These are phyloP conservation scores for Pteruthius melanotis DNA, from an alignment of 2,113 vertebrate genomes.

Conservation along the genomic window DNA sequence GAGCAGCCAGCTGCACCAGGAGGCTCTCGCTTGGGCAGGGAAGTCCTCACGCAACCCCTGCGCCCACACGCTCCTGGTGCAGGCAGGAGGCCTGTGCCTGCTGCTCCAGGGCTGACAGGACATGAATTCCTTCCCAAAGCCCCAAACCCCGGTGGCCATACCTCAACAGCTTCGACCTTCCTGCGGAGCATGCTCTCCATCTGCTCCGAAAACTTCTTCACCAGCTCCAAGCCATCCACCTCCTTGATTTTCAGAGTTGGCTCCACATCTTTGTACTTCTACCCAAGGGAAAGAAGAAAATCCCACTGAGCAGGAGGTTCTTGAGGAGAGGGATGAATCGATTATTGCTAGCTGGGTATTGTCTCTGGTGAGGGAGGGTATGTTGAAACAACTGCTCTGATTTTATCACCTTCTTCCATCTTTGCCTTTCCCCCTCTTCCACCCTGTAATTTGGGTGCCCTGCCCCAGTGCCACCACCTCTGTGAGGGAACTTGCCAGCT, in stretches of 20 bases:
- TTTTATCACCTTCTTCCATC: not conserved
- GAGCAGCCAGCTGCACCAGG: slow-evolving; percentile 30
- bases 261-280: slow-evolving; percentile 95
- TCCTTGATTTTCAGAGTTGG: slow-evolving; percentile 85
- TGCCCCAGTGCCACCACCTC: not conserved
- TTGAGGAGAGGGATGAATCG: not conserved
- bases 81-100: not conserved
- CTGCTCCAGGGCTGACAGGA: not conserved
- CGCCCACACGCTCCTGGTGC: not conserved
- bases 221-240: slow-evolving; percentile 89
- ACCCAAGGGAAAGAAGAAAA: not conserved
- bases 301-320: not conserved
- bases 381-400: not conserved
- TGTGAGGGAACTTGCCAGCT: not conserved
- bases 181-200: slow-evolving; percentile 94
- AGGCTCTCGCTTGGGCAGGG: not conserved
- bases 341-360: not conserved
- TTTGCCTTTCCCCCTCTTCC: not conserved
- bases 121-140: not conserved
- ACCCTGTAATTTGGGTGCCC: not conserved
- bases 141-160: not conserved
- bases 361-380: not conserved
- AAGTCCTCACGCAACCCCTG: slow-evolving; percentile 18
- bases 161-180: slow-evolving; percentile 93
- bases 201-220: slow-evolving; percentile 87